Base-by-base conservation (phyloP, 2,113 vertebrate species). In the Mobula hypostoma region DNA sequence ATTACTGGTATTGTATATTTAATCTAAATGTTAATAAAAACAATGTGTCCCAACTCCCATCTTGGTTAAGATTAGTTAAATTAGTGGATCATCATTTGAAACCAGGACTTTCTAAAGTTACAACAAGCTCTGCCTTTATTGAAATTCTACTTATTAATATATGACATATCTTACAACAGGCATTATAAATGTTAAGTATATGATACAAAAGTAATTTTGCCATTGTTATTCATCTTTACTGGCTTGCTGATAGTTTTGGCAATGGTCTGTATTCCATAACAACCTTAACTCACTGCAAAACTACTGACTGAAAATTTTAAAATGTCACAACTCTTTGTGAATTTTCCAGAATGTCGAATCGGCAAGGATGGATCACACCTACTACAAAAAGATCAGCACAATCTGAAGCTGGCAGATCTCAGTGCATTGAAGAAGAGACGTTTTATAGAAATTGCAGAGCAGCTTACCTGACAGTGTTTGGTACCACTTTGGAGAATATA, bases 401-500 rank as follows among this genome's bases (percentile, higher is more conserved):
- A 56, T 94, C n/a, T 0, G 96, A 95, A 90, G 94, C 79, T 95
- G 96, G 95, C 95, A 97, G 94, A 94, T 95, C 94, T 88, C 97
- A 96, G 94, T 95, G 94, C 61, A 95, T 95, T 56, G 97, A 98
- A 94, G 98, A 98, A 72, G 98, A 98, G 94, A 24, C 94, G 68
- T 99, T 99, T 95, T 99, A 99, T 95, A 94, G 94, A 94, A 96
- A 96, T 63, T 98, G 98, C 95, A 96, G 98, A 96, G 98, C 98
- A 94, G 97, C 97, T 19, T 99, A 99, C 74, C 95, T 99, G n/a
- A 94, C 96, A 94, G 96, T 99, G 83, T 97, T 98, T 32, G 98
- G 96, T 95, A 99, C 98, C 95, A 99, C 98, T 95, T 96, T 99
- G 95, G 97, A 98, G 95, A 98, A 97, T 74, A 98, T 99, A 95